phyloP scores from a whole-genome alignment of 2,888 invertebrate genomes.

The Xestia ashworthii region DNA sequence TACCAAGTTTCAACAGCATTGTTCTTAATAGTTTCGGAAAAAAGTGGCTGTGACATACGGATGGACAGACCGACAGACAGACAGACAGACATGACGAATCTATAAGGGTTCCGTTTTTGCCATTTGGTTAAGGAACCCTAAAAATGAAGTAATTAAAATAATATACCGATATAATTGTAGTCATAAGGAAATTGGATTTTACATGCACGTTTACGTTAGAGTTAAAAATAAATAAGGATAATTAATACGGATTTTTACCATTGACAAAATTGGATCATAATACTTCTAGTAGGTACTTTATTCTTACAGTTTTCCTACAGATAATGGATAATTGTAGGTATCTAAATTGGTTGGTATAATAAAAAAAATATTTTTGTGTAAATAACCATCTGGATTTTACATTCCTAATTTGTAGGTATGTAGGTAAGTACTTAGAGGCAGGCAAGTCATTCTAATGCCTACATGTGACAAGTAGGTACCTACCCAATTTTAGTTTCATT shows the following conservation, averaged over 20 bases:
- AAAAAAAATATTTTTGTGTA: no score
- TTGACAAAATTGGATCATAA: conserved; percentile 24
- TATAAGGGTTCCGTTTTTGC: no score
- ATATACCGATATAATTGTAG: neutral
- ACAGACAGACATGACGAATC: no score
- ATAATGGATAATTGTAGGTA: neutral
- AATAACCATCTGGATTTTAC: neutral
- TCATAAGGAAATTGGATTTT: conserved; percentile 18
- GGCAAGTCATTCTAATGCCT: neutral
- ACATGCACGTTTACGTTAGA: neutral
- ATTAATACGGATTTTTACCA: conserved; percentile 23
- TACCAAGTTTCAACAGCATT: no score
- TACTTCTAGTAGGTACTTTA: neutral
- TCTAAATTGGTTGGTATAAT: neutral
- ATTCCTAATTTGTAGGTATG: neutral
- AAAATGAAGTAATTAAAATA: no score
- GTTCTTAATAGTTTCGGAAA: no score
- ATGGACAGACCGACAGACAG: no score
- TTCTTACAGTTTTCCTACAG: conserved; percentile 8
- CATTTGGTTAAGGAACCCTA: no score
- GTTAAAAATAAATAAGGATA: conserved; percentile 38
- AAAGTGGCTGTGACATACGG: no score
- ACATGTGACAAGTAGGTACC: neutral
- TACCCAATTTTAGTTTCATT: neutral
- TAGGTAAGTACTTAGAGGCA: neutral